Base-by-base conservation (phyloP, 1,140 invertebrate genomes). In the Penaeus chinensis region DNA sequence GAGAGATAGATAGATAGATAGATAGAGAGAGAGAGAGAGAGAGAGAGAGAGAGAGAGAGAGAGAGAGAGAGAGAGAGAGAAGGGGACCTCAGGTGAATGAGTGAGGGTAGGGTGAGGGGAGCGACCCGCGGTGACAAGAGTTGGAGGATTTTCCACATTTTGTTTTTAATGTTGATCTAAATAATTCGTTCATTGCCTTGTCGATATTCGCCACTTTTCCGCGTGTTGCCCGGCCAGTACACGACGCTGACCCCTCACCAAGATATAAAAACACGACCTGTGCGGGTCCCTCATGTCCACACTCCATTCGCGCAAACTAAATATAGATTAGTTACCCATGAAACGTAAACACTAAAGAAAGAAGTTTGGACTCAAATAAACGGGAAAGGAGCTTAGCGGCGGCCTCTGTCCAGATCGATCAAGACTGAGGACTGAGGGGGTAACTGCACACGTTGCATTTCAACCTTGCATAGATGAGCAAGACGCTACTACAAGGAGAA, bases 371-470 rank as follows among this genome's bases (percentile, higher is more conserved):
- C 66, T 74, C 54, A 87, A 82, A 81, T 54, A 82, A 82, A 82
- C 27, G 85, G 69, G 22, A 62, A 61, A 47, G 42, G 54, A 27
- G 66, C 69, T 69, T 37, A 76, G 69, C 71, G 32, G 54, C 71
- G 74, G 84, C 65, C 60, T 71, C 27, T 82, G 80, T 77, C 61
- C 66, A 82, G 81, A 87, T 82, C 79, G 86, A 87, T 82, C 69
- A 82, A 87, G 86, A 87, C 66, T 60, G 80, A 87, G 86, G 69
- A 62, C 27, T 32, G 79, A 62, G 79, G 27, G 61, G 77, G 83
- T 85, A 78, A 85, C 84, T 85, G 62, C 84, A 85, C 84, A 80
- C 84, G 77, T 80, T 85, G 84, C 84, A 80, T 85, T 79, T 85
- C 84, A 71, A 80, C 77, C 84, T 85, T 85, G 84, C 77, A 85